phyloP scores from a whole-genome alignment of 2,113 vertebrate genomes.

The Penelope pileata region DNA sequence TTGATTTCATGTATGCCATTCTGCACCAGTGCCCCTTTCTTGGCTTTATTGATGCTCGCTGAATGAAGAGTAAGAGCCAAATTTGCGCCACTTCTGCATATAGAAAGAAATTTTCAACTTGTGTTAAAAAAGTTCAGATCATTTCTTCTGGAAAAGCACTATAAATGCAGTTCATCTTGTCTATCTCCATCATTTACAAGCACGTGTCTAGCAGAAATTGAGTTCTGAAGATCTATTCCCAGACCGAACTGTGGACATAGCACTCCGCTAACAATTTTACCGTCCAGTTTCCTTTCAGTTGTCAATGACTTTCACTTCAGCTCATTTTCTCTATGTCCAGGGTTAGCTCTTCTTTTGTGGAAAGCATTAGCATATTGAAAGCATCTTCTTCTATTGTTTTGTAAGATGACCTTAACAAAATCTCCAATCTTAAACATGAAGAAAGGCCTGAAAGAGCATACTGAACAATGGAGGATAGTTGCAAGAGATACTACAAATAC shows the following conservation, averaged over 20 bases:
- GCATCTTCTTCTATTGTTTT: conserved; percentile 4
- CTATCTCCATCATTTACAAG: background rate
- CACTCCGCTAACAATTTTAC: background rate
- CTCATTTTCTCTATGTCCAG: background rate
- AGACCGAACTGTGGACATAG: background rate
- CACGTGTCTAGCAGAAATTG: background rate
- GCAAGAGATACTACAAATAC: background rate
- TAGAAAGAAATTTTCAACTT: background rate
- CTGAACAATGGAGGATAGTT: background rate
- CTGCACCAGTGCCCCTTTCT: background rate
- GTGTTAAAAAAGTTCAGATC: background rate
- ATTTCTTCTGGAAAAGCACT: background rate
- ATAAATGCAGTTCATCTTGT: background rate
- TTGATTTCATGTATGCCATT: background rate
- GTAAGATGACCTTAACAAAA: conserved; percentile 3
- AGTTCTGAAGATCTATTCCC: background rate
- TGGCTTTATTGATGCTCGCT: background rate
- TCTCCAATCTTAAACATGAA: background rate
- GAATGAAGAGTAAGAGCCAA: background rate
- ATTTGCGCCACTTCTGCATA: background rate
- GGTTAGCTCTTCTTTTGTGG: background rate
- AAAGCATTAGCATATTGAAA: conserved; percentile 35
- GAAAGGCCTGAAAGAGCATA: background rate
- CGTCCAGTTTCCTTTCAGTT: background rate
- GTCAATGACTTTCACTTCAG: conserved; percentile 4